Base-by-base conservation (phyloP, 2,888 invertebrate species). In the Dione juno region DNA sequence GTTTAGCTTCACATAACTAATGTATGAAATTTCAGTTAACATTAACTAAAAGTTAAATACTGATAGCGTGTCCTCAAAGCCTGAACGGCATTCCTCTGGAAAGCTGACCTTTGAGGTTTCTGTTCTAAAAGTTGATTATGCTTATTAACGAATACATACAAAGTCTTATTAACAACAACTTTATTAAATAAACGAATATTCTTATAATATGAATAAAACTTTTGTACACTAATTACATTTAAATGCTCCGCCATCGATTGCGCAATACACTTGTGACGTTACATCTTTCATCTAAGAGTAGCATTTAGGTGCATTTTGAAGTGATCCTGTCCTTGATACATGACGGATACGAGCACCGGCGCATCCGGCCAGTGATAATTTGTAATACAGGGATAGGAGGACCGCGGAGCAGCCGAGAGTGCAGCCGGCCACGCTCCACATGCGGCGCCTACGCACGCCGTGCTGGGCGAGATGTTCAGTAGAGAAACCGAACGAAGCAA, bases 401-500 rank as follows among this genome's bases (percentile, higher is more conserved):
- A 86, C 76, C 70, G 85, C 81, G 57, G 91, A 88, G 89, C 91
- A 87, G 86, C 89, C 89, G 77, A 86, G 89, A 3, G 83, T 84
- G 80, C 88, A 89, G 86, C 88, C 88, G 76, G 80, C 88, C 64
- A 94, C 95, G 79, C 94, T 94, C 77, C 95, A 95, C 94, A 95
- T 94, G 93, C 95, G 96, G 89, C 95, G 96, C 83, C 95, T 96
- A 88, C 95, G 96, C 92, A 96, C 96, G 85, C 96, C 96, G 85
- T 95, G 96, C 91, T 96, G 96, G 96, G 95, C 96, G 92, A 95
- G 96, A 94, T 96, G 95, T 93, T 94, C 94, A 89, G 93, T 94
- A 89, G 93, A 94, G 92, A 94, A 94, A 94, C 94, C 94, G 88
- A 94, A 94, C 89, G 94, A 94, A 94, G 93, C 94, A 92, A 93